Evolutionary conservation across 2,113 vertebrate genomes (phyloP).

Genomic region (Rhinopithecus roxellana): DNA sequence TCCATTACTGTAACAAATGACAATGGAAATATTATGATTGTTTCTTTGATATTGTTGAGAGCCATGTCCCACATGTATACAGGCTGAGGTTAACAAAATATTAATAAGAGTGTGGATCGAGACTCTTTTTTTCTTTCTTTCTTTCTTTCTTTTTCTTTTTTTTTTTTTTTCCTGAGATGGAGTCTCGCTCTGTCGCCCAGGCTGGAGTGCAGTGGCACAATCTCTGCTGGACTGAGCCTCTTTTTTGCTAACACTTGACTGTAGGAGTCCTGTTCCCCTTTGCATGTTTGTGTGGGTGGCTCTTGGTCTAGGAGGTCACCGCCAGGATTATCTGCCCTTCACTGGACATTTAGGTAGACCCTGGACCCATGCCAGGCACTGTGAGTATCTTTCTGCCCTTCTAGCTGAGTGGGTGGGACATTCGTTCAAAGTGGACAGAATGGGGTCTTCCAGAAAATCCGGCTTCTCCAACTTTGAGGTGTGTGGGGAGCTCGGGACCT

Average conservation of each 20-base stretch:
- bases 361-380: fast-evolving
- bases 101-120: fast-evolving
- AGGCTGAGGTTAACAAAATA: too few species aligned
- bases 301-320: neutral
- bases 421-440: fast-evolving
- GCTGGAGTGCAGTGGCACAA: too few species aligned
- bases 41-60: too few species aligned
- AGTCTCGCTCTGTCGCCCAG: too few species aligned
- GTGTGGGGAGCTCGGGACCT: neutral
- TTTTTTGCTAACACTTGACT: neutral
- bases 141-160: too few species aligned
- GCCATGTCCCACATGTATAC: fast-evolving
- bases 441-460: fast-evolving
- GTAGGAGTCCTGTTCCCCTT: too few species aligned
- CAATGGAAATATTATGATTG: neutral
- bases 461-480: neutral
- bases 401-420: fast-evolving
- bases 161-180: too few species aligned
- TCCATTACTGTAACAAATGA: neutral
- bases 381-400: fast-evolving
- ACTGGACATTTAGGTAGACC: too few species aligned
- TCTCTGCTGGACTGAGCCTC: too few species aligned
- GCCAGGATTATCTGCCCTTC: fast-evolving
- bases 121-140: too few species aligned
- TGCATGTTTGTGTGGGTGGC: fast-evolving